Evolutionary conservation across 92 coral and sea anemone species (phyloP).

Genomic region (Parazoanthus atlanticus): DNA sequence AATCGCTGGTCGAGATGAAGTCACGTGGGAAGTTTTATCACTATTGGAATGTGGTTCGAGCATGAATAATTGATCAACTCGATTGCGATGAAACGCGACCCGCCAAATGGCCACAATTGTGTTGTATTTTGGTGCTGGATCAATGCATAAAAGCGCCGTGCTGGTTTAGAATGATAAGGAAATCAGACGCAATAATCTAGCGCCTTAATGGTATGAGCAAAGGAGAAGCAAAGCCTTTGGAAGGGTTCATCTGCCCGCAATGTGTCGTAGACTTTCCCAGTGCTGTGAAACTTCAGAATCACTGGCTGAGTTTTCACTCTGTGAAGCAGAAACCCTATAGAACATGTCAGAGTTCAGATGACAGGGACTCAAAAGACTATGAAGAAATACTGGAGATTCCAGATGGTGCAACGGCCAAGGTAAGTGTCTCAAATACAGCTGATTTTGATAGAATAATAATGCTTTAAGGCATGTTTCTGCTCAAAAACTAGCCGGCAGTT

Average conservation of each 20-base stretch:
- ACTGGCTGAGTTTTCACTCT: constrained; percentile 83
- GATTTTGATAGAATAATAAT: neutral
- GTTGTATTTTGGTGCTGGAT: constrained; percentile 8
- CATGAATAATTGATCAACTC: constrained; percentile 2
- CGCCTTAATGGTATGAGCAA: constrained; percentile 84
- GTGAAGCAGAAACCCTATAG: constrained; percentile 30
- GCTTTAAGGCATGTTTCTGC: neutral
- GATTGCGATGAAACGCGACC: constrained; percentile 22
- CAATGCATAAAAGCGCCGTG: neutral
- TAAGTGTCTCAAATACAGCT: neutral
- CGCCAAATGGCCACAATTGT: neutral
- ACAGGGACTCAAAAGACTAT: constrained; percentile 50
- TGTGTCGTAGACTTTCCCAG: constrained; percentile 90
- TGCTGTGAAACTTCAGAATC: constrained; percentile 77
- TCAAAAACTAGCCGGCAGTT: neutral
- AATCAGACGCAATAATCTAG: constrained; percentile 34
- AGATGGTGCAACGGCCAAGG: constrained; percentile 20
- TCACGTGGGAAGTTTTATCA: constrained; percentile 3
- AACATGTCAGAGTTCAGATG: constrained; percentile 41
- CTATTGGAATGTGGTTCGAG: neutral
- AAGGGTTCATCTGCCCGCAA: constrained; percentile 97
- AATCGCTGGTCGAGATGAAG: neutral
- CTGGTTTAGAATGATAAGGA: constrained; percentile 22
- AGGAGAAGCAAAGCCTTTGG: constrained; percentile 65
- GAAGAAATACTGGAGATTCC: constrained; percentile 64